Base-by-base conservation (phyloP, 2,888 invertebrate species). In the Diplazon laetatorius region DNA sequence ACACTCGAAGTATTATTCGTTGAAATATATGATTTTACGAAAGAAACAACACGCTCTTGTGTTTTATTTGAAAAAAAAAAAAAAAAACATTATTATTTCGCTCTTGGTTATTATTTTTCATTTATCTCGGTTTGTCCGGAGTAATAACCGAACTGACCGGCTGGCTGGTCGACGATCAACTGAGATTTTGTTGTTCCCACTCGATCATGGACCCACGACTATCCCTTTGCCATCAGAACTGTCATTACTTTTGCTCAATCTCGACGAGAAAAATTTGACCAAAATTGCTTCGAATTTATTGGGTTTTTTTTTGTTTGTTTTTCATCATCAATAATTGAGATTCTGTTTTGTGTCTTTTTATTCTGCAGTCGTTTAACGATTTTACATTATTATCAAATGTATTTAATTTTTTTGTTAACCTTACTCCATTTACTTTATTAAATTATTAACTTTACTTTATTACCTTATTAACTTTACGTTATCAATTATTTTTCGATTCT, bases 91-190 rank as follows among this genome's bases (percentile, higher is more conserved):
- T 42, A n/a, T 42, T 42, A 12, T 42, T 42, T 42, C n/a, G n/a
- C n/a, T n/a, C n/a, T n/a, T n/a, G n/a, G n/a, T 42, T 42, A 42
- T 12, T 42, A 42, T n/a, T 42, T 42, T 42, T 12, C 35, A 14
- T 22, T 57, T 62, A 39, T 18, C n/a, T 44, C 18, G 63, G 35
- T 55, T 65, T 12, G 22, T 48, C 39, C 42, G 62, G 37, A 65
- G 10, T 14, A 55, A 60, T n/a, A n/a, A n/a, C n/a, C 76, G 82
- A 77, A 50, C 75, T 71, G 60, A 71, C 48, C 80, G 46, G 68
- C 69, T 69, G 69, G 68, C 75, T 80, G 77, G 76, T 73, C 76
- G 69, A 72, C 80, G 69, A 66, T 65, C 22, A 78, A 82, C 82
- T 82, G 82, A 66, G 68, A 76, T 80, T 82, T 82, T 55, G 76